Evolutionary conservation across 2,888 invertebrate species (phyloP), one percentile per base, ranked within the genome.

Genomic region (Chironomus riparius): DNA sequence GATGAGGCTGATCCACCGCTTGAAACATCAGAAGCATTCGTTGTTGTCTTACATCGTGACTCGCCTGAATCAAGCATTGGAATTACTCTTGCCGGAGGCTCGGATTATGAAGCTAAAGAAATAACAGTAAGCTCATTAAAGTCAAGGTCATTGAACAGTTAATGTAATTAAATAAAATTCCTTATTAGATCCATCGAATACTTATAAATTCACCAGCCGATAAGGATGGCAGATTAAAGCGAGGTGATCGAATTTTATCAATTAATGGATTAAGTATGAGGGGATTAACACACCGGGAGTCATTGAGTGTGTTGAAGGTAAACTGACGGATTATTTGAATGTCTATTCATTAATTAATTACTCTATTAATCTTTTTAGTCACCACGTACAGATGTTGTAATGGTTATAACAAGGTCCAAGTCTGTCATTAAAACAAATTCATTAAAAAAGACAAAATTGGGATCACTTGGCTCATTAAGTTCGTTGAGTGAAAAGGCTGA

Each of bases 81-180:
- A 65, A 91, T 95, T 77, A 94, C 93, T 68, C 85, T 96, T 79
- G 94, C 94, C 73, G 95, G 95, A 77, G 95, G 95, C 73, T 89
- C 90, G 18, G 95, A 96, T 82, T 95, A 94, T 82, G 95, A 95
- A 86, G 91, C 92, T 80, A 95, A 94, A 85, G 94, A 94, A 83
- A 94, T 95, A 78, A 94, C 94, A 81, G 94, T 93, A 83, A 85
- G 89, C 85, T 78, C 76, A 50, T 50, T 5, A 18, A 38, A 61
- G 10, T n/a, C 38, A 21, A 68, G 12, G 18, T 65, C 21, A 65
- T 21, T 65, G 13, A 50, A 47, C 38, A 38, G 38, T 38, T 38
- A 38, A 38, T 38, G 1, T 38, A 71, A 68, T 47, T 28, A 68
- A 48, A 50, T 69, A 68, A n/a, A 73, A 75, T 77, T 74, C 78